Evolutionary conservation across 2,113 vertebrate species (phyloP), one percentile per base, ranked within the genome.

Genomic region (Murina feae): DNA sequence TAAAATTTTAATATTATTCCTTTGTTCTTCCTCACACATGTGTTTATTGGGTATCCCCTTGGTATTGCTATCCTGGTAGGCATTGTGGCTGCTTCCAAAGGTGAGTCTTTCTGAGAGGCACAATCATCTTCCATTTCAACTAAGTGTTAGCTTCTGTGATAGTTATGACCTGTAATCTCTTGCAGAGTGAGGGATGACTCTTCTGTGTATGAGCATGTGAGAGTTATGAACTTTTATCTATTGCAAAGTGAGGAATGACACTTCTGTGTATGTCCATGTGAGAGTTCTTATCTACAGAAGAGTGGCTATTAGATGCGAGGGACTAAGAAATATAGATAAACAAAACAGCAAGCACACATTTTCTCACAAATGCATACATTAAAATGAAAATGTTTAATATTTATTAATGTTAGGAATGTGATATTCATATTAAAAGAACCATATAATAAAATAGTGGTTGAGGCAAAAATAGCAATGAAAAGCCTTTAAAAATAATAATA

Each of bases 331-430:
- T 13, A 28, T 35, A 47, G 8, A 80, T 53, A 53, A 55, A n/a
- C 2, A 76, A 71, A 55, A 2, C 5, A 47, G 5, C 2, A 71
- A 86, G 10, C 9, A 76, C 18, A 74, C 6, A 35, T 81, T 95
- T n/a, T 74, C 6, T 85, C 20, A 69, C 28, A 47, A 79, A 92
- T 74, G 1, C 7, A 42, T 6, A 78, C 23, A 9, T 32, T 68
- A 63, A 91, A 93, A 88, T 93, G n/a, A 82, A 95, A 87, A 51
- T 30, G 1, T 30, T 74, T 74, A 86, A 37, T n/a, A 53, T 74
- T 91, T 6, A 14, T n/a, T 91, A 71, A 21, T 53, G 80, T 35
- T 55, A 35, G 30, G 23, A 28, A 0, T 35, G 75, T 47, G 23
- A 68, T 35, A 28, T n/a, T n/a, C 68, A 80, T 78, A 74, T 81